Percentiles rank a stretch among this genome's conserved stretches.
Conservation (phyloP, 2,888 invertebrate genomes). For the Pseudococcus viburni region DNA sequence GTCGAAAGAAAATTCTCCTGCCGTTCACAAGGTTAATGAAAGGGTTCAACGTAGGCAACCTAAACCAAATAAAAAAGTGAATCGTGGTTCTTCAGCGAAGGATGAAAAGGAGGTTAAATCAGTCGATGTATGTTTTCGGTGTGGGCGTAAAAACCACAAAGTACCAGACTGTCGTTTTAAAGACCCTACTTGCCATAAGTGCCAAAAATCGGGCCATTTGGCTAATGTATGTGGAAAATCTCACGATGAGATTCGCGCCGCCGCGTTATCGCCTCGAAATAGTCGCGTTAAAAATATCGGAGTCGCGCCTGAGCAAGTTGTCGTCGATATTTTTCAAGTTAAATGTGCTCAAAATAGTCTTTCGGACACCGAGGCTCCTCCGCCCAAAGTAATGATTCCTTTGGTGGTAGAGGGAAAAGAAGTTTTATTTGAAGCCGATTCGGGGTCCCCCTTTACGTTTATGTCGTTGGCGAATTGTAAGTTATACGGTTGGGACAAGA, state of each 20-base stretch:
- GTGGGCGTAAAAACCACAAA: neutral
- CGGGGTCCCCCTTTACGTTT: neutral
- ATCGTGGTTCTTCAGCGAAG: too few species aligned
- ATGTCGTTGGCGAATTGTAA: neutral
- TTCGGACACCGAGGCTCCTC: neutral
- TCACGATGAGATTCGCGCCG: constrained; percentile 49
- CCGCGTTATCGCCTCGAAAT: neutral
- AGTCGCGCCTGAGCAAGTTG: neutral
- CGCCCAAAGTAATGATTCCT: neutral
- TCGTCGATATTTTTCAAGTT: neutral
- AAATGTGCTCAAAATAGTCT: too few species aligned
- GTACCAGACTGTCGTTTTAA: constrained; percentile 39
- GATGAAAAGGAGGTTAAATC: too few species aligned
- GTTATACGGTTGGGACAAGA: neutral
- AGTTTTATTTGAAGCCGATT: neutral
- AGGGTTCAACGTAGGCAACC: neutral
- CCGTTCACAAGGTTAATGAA: neutral
- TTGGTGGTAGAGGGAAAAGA: neutral
- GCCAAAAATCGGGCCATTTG: constrained; percentile 28
- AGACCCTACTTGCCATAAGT: constrained; percentile 10
- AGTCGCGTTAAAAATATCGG: neutral
- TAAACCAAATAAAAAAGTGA: too few species aligned
- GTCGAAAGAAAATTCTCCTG: too few species aligned
- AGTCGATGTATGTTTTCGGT: constrained; percentile 13
- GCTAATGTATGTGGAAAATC: constrained; percentile 33